Percentiles rank a stretch among this genome's conserved stretches.
Evolutionary conservation across 2,113 vertebrate genomes (phyloP).

Genomic region (Corythornis madagascariensis): DNA sequence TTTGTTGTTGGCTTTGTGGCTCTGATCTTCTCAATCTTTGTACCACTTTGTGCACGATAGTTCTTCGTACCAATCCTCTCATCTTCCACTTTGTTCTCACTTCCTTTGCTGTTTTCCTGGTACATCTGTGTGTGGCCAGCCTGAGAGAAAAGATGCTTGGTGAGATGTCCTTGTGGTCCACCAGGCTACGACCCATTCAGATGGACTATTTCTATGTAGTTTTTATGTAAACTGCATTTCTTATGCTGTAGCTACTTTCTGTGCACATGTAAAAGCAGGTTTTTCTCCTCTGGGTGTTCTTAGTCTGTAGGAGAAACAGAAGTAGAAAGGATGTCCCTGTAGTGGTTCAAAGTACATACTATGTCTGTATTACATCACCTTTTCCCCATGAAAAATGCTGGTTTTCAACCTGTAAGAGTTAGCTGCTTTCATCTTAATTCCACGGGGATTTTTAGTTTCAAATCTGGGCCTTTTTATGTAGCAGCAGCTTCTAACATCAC

Average conservation of each 20-base stretch:
- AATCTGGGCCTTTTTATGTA: background rate
- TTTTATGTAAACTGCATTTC: background rate
- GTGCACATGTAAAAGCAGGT: background rate
- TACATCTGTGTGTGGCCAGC: background rate
- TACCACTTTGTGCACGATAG: background rate
- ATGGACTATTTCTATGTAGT: background rate
- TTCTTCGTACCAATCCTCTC: background rate
- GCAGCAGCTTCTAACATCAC: background rate
- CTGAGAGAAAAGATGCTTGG: background rate
- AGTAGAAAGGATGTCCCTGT: background rate
- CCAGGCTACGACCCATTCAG: background rate
- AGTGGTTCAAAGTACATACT: fast-evolving
- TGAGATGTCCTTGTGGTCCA: background rate
- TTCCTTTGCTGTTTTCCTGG: background rate
- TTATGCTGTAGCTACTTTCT: background rate
- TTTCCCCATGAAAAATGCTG: background rate
- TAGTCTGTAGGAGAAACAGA: background rate
- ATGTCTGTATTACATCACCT: background rate
- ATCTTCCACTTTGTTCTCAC: background rate
- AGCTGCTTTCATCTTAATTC: background rate
- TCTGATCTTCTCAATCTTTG: constrained; percentile 1
- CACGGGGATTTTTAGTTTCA: background rate
- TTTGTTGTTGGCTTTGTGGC: background rate
- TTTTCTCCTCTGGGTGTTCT: background rate
- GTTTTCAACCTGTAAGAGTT: background rate